Evolutionary conservation across 2,888 invertebrate species (phyloP), one percentile per base, ranked within the genome.

Genomic region (Heteropelma amictum): DNA sequence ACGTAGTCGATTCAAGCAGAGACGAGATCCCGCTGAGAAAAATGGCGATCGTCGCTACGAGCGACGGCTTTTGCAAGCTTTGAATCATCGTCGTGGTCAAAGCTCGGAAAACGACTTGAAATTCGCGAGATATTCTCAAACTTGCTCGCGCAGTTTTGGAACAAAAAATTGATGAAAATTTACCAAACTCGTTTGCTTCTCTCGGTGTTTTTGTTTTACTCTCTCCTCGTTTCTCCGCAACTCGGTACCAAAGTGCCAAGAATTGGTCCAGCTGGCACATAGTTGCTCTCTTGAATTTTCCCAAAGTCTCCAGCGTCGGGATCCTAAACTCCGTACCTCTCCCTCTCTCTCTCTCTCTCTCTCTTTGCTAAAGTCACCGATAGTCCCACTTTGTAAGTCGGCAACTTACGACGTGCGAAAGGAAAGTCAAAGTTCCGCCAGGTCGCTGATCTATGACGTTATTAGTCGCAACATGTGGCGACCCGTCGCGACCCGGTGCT

Each of bases 401-500:
- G 51, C 58, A 68, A 68, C 51, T 54, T 61, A 45, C 56, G 40
- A 73, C 58, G 72, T 71, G 72, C 63, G 42, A 60, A 75, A 72
- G 72, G 71, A 77, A 77, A 80, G 77, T 76, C 79, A 81, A 81
- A 83, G 82, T 81, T 81, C 77, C 60, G 60, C 79, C 77, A 79
- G 81, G 77, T 79, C 76, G 69, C 80, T 83, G 82, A 84, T 84
- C 82, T 83, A 81, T 82, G 81, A 81, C 81, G 82, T 83, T 83
- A 84, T 84, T 83, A 84, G 83, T 81, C 79, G 82, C 80, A 83
- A 82, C 83, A 84, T 80, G 81, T 83, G 83, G 82, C 82, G 81
- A 80, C 81, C 81, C 79, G 79, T 81, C 77, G 78, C 58, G 79
- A 79, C 77, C 80, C 71, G 71, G 71, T 77, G 81, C 79, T 77